Percentiles rank a stretch among this genome's conserved stretches.
Evolutionary conservation across 1,140 invertebrate genomes (phyloP).

Genomic region (Radopholus similis): DNA sequence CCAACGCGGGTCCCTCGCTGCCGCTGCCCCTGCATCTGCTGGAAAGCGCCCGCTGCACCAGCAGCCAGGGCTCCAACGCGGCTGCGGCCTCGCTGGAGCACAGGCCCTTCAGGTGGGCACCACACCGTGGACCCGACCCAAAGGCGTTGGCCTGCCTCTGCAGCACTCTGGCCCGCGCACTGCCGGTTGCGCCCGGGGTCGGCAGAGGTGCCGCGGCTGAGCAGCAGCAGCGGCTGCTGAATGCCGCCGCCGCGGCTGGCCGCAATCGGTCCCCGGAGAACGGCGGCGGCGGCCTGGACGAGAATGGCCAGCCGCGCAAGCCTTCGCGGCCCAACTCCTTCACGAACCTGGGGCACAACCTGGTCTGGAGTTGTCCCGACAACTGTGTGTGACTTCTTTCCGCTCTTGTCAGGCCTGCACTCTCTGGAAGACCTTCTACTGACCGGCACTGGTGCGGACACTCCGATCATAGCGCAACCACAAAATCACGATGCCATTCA

Average conservation of each 20-base stretch:
- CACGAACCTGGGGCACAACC: constrained; percentile 58
- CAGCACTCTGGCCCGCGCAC: neutral
- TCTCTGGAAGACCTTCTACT: constrained; percentile 53
- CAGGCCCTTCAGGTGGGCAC: constrained; percentile 1
- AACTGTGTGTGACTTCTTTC: neutral
- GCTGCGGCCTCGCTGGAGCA: neutral
- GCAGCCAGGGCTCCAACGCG: neutral
- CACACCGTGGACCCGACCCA: neutral
- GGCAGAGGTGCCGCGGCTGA: no score
- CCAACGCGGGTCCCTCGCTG: neutral
- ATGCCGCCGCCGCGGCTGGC: constrained; percentile 7
- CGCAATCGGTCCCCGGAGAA: constrained; percentile 14
- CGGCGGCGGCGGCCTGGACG: constrained; percentile 28
- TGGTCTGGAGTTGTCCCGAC: constrained; percentile 32
- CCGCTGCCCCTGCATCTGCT: neutral
- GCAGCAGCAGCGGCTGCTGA: neutral
- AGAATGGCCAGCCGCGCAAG: constrained; percentile 24
- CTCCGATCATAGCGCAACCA: no score
- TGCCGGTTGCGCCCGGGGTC: neutral
- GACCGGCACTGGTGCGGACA: no score
- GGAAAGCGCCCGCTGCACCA: neutral
- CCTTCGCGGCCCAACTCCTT: constrained; percentile 54
- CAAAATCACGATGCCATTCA: no score
- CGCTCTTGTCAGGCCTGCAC: constrained; percentile 48
- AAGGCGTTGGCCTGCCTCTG: neutral